Base-by-base conservation (phyloP, 1,140 invertebrate species). In the Cydia strobilella region DNA sequence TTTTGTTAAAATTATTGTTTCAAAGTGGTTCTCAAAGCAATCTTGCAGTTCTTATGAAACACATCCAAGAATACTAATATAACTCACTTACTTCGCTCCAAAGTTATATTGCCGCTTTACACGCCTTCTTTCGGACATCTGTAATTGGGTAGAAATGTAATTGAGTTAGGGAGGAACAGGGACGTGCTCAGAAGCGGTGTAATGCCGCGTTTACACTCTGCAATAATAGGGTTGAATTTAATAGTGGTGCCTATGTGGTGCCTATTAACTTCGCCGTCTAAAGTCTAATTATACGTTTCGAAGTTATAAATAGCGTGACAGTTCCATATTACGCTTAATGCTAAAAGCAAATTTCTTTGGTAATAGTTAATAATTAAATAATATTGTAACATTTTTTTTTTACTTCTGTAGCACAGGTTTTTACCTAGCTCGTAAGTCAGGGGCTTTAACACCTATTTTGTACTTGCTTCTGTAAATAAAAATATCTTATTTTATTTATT, bases 111-210 rank as follows among this genome's bases (percentile, higher is more conserved):
- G 54, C 18, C 9, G 18, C 20, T 23, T 59, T 59, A 59, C 18
- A 59, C 20, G 54, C 65, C 31, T 39, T 74, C 73, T 72, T 78
- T 62, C 23, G 63, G 59, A 78, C 75, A 77, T 51, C 76, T 72
- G 74, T 79, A 79, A 83, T 83, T 83, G 79, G 77, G 77, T 78
- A 74, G 75, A 83, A 82, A 79, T 77, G 74, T 81, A 82, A 83
- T 74, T 77, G 63, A 79, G 79, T 82, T 82, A 78, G 75, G 72
- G 62, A 45, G 76, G 74, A 71, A 75, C 76, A 48, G 65, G 76
- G 75, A 73, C 76, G 72, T 69, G 35, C 25, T 27, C 27, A 35
- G 31, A 35, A 18, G 27, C 27, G 1, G 27, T 3, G 25, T 69
- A 69, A 15, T 20, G 35, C 15, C 2, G 9, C 6, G 4, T 31